Conservation (phyloP, 2,888 invertebrate species). For the Prenolepis imparis region DNA sequence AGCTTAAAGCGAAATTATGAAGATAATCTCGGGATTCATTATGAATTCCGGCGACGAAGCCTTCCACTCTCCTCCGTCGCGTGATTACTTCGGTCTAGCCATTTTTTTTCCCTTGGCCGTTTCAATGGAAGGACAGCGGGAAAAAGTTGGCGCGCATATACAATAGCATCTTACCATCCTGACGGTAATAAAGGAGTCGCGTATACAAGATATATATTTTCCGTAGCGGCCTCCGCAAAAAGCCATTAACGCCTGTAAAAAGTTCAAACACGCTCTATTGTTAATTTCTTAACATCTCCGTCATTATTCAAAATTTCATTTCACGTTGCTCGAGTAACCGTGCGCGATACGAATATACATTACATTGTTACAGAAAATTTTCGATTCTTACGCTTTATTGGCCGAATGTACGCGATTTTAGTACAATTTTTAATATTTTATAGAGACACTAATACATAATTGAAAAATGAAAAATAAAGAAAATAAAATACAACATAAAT, state of each 20-base stretch:
- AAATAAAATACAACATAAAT: too few relatives aligned
- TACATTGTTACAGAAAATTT: not conserved
- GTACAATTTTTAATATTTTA: not conserved
- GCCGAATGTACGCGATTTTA: not conserved
- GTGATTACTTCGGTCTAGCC: conserved; percentile 19
- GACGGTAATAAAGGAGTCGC: conserved; percentile 38
- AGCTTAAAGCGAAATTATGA: conserved; percentile 64
- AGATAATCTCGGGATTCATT: conserved; percentile 66
- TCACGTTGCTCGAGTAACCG: conserved; percentile 5
- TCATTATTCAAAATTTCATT: conserved; percentile 34
- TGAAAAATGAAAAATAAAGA: too few relatives aligned
- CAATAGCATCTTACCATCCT: conserved; percentile 40
- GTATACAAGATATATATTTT: conserved; percentile 51
- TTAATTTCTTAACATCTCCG: conserved; percentile 35
- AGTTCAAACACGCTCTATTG: conserved; percentile 48
- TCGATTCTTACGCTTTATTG: not conserved
- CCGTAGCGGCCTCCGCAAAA: conserved; percentile 28
- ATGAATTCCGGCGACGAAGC: conserved; percentile 58
- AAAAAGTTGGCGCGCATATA: conserved; percentile 47
- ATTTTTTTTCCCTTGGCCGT: conserved; percentile 39
- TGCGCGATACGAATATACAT: not conserved
- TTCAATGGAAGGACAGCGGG: conserved; percentile 53
- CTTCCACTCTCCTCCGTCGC: conserved; percentile 32
- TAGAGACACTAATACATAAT: not conserved
- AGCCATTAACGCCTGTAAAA: conserved; percentile 45